These are phyloP conservation scores for Quadroppia sp. DNA, from an alignment of 2,888 invertebrate species.

Conservation along the genomic window DNA sequence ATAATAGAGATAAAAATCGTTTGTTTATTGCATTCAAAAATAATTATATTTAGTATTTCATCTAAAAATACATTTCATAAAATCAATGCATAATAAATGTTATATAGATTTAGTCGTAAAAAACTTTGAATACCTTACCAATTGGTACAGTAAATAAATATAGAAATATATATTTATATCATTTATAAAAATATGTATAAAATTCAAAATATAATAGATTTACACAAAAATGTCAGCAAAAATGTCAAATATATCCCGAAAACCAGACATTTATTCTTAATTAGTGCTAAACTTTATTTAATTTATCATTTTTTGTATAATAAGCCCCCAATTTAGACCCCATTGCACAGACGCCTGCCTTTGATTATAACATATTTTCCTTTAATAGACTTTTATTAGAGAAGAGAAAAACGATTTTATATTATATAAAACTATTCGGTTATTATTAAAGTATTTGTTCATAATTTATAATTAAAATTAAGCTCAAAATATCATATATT, in stretches of 20 bases:
- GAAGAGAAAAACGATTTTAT: neutral
- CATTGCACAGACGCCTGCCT: constrained; percentile 35
- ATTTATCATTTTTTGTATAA: constrained; percentile 6
- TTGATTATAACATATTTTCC: neutral
- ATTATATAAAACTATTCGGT: no score
- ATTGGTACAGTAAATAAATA: constrained; percentile 36
- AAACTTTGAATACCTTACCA: constrained; percentile 30
- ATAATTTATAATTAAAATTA: neutral
- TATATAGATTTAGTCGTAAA: constrained; percentile 8
- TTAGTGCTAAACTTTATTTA: constrained; percentile 22
- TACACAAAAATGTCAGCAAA: constrained; percentile 11
- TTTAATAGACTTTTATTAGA: neutral
- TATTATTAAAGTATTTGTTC: no score
- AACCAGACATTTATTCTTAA: constrained; percentile 4
- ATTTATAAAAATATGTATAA: constrained; percentile 31
- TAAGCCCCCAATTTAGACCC: constrained; percentile 30
- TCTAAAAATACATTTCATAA: constrained; percentile 2
- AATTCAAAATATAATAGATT: constrained; percentile 1
- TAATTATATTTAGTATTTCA: constrained; percentile 26
- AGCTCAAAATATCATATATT: neutral
- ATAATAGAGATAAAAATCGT: no score
- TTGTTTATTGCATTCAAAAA: constrained; percentile 21
- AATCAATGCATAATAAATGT: constrained; percentile 1
- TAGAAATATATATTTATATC: constrained; percentile 34
- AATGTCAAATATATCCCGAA: neutral